Evolutionary conservation across 1,140 invertebrate genomes (phyloP).

Genomic region (Reticulitermes speratus): DNA sequence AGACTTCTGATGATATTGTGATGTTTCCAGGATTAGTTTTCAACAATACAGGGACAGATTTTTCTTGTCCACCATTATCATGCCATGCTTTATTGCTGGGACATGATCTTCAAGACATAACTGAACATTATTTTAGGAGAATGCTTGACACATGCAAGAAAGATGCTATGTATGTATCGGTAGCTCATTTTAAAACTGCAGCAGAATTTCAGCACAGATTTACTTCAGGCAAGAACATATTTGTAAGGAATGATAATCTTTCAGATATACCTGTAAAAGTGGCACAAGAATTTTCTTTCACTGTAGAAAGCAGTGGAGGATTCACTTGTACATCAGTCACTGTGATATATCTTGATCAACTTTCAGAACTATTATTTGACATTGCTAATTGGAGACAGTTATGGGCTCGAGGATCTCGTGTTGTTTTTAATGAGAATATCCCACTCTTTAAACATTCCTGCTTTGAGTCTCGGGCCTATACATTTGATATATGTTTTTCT

Average conservation of each 20-base stretch:
- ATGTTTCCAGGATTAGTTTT: slow-evolving; percentile 6
- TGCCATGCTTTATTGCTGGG: slow-evolving; percentile 10
- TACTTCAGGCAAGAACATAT: neutral
- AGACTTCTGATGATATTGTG: neutral
- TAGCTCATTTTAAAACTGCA: neutral
- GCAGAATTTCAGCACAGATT: neutral
- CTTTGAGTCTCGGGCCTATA: slow-evolving; percentile 42
- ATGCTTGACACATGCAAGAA: neutral
- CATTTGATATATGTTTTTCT: slow-evolving; percentile 47
- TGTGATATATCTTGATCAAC: slow-evolving; percentile 20
- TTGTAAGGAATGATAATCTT: neutral
- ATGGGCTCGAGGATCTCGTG: slow-evolving; percentile 30
- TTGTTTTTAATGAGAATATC: neutral
- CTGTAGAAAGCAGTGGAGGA: neutral
- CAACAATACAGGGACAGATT: neutral
- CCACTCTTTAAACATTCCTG: neutral
- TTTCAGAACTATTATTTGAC: slow-evolving; percentile 29
- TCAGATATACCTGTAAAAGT: neutral
- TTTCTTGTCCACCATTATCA: slow-evolving; percentile 20
- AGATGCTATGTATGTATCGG: neutral
- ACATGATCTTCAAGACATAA: slow-evolving; percentile 35
- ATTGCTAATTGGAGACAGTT: slow-evolving; percentile 36
- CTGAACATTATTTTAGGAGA: slow-evolving; percentile 40
- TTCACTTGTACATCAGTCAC: neutral
- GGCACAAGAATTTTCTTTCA: neutral